Base-by-base conservation (phyloP, 2,113 vertebrate genomes). In the Petrocephalus microphthalmus region DNA sequence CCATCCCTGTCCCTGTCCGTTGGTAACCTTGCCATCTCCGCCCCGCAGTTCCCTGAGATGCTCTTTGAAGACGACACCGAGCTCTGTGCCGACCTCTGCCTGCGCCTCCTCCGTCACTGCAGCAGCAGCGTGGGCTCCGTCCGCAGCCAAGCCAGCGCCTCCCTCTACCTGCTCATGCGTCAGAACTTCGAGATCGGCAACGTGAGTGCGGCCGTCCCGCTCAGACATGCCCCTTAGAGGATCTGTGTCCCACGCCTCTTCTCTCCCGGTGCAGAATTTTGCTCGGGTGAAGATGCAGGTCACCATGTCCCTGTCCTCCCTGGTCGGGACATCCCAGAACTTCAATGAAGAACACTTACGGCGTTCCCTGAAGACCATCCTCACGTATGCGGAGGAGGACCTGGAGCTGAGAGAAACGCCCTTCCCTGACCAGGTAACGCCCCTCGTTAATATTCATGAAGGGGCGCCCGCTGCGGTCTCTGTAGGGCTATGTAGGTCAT, bases 221-320 rank as follows among this genome's bases (percentile, higher is more conserved):
- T 17, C 45, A 51, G 22, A 85, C 51, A 29, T 8, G 15, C n/a
- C n/a, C n/a, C n/a, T n/a, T n/a, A n/a, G n/a, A n/a, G n/a, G n/a
- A n/a, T n/a, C n/a, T n/a, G n/a, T n/a, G n/a, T n/a, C n/a, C n/a
- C n/a, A 78, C 37, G 71, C 54, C 56, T 15, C 3, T 10, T 2
- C n/a, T 3, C 17, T 60, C 47, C 17, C 42, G 20, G 42, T n/a
- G 0, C 92, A 98, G 97, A 98, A 98, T 94, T 98, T 98, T 88
- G 97, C 97, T 2, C 96, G 97, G 13, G 97, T 98, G 87, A 98
- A 98, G 95, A 98, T 98, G 97, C 97, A 98, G 89, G 97, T 98
- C 82, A 98, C 97, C 64, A 98, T 98, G 97, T 98, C 97, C 0
- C 94, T 98, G 53, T 98, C 97, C 0, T 97, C 97, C 0, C 94